Percentiles rank a stretch among this genome's conserved stretches.
These are phyloP conservation scores for Neopelma chrysocephalum DNA, from an alignment of 2,797 vertebrate genomes.

Conservation along the genomic window DNA sequence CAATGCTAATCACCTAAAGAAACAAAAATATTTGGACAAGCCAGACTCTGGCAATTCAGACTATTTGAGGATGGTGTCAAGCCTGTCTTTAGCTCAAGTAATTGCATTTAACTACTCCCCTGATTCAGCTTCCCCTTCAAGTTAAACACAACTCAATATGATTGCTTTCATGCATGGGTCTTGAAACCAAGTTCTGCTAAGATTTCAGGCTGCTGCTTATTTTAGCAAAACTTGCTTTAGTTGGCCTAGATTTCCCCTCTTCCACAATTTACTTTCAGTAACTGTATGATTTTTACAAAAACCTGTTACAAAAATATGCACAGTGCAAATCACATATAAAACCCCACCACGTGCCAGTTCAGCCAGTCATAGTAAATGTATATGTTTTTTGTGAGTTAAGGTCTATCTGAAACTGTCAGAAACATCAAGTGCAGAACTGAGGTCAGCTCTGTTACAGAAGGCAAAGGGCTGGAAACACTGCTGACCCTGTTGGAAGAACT, in stretches of 20 bases:
- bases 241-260: too few species aligned
- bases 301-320: neutral
- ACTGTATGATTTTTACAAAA: neutral
- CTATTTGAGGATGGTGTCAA: neutral
- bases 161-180: neutral
- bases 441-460: neutral
- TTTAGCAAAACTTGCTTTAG: neutral
- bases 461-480: neutral
- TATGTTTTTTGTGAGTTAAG: neutral
- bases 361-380: neutral
- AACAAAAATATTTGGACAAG: neutral
- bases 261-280: neutral
- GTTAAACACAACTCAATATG: neutral
- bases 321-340: neutral
- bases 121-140: neutral
- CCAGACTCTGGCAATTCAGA: neutral
- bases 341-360: neutral
- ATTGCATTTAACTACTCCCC: neutral
- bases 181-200: neutral
- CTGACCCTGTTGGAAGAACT: fast-evolving
- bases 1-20: neutral
- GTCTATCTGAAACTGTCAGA: neutral
- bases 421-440: neutral
- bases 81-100: neutral
- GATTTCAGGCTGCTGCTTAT: neutral